Evolutionary conservation across 1,140 invertebrate genomes (phyloP), one percentile per base, ranked within the genome.

Genomic region (Kradibia gibbosae): DNA sequence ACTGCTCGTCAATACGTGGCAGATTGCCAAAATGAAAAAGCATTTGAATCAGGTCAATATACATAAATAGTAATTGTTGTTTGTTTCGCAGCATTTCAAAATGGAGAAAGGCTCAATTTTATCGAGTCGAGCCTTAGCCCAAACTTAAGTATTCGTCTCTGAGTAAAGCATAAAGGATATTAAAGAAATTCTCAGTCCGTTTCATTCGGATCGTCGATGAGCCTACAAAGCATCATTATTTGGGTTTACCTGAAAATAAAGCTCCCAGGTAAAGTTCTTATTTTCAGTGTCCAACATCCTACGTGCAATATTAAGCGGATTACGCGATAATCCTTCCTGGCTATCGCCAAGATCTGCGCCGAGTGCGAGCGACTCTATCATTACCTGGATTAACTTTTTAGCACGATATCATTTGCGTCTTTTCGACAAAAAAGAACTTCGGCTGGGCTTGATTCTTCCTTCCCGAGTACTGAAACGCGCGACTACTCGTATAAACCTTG

Each of bases 41-140:
- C 17, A 39, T 22, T 39, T 39, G 34, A 67, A 67, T 67, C 39
- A n/a, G 62, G 62, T 67, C 20, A 67, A 67, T 39, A 67, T 17
- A 67, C 62, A 8, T 36, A 67, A 67, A 39, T n/a, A 67, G 22
- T 22, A 22, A n/a, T 67, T 34, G 31, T 39, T n/a, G 11, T 34
- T 67, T 67, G 34, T 36, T 7, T 20, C 20, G 22, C 20, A 2
- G 5, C 34, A 11, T 39, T 1, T 7, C 60, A 1, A n/a, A 1
- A 20, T 1, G 34, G 20, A 39, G 8, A 67, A 39, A n/a, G 1
- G 34, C 36, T 39, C 34, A 39, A 39, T 39, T 67, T 67, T 28
- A 22, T 39, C 3, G 39, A 39, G n/a, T n/a, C 3, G 20, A 0
- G 11, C 17, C 62, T 67, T 39, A 20, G 34, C 13, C 34, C 11